Conservation (phyloP, 2,113 vertebrate species). For the Machaerirhynchus nigripectus region DNA sequence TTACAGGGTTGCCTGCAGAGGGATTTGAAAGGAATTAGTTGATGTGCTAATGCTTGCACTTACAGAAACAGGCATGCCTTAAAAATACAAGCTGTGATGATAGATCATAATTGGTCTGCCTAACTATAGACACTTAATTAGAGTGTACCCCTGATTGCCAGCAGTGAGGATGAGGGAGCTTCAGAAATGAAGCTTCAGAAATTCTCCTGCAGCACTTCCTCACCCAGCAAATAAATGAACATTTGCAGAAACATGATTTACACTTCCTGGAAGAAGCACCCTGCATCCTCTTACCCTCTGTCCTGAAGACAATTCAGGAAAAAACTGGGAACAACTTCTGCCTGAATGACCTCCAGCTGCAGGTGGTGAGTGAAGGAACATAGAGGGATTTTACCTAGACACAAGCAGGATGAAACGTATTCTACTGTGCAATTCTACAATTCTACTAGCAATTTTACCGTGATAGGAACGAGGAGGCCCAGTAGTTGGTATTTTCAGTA, state of each 20-base stretch:
- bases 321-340: background rate
- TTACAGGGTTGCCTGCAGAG: background rate
- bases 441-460: fast-evolving
- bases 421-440: background rate
- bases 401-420: background rate
- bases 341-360: background rate
- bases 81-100: background rate
- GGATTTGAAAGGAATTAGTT: background rate
- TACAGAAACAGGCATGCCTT: background rate
- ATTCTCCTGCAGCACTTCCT: background rate
- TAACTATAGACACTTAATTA: background rate
- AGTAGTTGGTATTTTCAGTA: background rate
- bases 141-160: background rate
- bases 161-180: background rate
- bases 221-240: background rate
- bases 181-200: background rate
- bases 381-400: background rate
- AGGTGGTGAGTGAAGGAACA: background rate
- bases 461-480: background rate
- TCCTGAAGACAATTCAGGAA: background rate
- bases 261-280: background rate
- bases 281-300: background rate
- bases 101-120: background rate
- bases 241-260: background rate
- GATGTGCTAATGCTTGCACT: background rate